phyloP scores from a whole-genome alignment of 2,113 vertebrate genomes.

The Sebastes fasciatus region DNA sequence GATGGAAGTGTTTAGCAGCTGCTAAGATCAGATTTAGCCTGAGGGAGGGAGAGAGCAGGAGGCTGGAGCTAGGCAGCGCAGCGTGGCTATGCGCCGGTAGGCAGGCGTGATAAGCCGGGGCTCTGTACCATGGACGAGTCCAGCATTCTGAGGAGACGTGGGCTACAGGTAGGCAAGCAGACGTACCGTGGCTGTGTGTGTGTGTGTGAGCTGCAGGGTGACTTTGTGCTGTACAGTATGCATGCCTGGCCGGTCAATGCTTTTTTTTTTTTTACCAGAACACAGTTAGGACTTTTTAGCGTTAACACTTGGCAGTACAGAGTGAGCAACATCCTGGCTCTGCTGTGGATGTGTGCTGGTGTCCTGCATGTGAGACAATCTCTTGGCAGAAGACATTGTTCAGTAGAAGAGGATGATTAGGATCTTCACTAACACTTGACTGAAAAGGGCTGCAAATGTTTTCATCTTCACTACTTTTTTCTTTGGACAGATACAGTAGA shows the following conservation, averaged over 20 bases:
- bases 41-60: slow-evolving; percentile 66
- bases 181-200: not conserved
- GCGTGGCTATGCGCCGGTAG: slow-evolving; percentile 86
- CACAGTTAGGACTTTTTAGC: slow-evolving; percentile 71
- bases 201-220: slow-evolving; percentile 7
- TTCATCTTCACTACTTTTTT: not conserved
- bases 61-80: slow-evolving; percentile 80
- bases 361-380: slow-evolving; percentile 42
- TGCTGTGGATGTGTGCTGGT: slow-evolving; percentile 29
- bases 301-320: slow-evolving; percentile 55
- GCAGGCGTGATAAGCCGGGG: slow-evolving; percentile 79
- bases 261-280: slow-evolving; percentile 15
- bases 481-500: too few species aligned
- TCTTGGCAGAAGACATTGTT: slow-evolving; percentile 27
- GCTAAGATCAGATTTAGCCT: slow-evolving; percentile 90
- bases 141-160: slow-evolving; percentile 93
- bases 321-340: slow-evolving; percentile 33
- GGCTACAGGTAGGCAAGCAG: slow-evolving; percentile 92
- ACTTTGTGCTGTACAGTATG: slow-evolving; percentile 10
- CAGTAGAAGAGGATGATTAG: not conserved
- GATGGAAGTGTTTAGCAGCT: slow-evolving; percentile 95
- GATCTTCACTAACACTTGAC: not conserved
- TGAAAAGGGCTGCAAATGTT: slow-evolving; percentile 19
- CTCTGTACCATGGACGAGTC: slow-evolving; percentile 91
- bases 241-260: slow-evolving; percentile 8